These are phyloP conservation scores for Myripristis murdjan DNA, from an alignment of 2,797 vertebrate genomes.

Conservation along the genomic window DNA sequence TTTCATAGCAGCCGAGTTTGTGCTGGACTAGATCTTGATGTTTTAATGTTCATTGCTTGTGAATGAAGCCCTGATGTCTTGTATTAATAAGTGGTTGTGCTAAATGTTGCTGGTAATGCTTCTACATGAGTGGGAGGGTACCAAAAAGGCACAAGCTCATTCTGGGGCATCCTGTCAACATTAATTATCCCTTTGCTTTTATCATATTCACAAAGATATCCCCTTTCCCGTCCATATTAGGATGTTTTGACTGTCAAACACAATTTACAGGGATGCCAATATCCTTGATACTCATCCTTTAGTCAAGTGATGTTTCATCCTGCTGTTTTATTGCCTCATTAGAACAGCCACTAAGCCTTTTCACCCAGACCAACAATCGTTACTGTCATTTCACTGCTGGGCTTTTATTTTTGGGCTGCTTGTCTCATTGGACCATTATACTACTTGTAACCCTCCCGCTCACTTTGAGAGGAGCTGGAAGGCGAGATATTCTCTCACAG, in stretches of 20 bases:
- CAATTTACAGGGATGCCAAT: constrained; percentile 11
- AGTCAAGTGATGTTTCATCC: constrained; percentile 10
- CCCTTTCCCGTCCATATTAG: constrained; percentile 10
- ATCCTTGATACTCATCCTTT: not conserved
- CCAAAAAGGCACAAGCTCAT: constrained; percentile 71
- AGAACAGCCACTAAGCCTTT: constrained; percentile 8
- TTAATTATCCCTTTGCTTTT: constrained; percentile 38
- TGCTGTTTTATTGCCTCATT: constrained; percentile 38
- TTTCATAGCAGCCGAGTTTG: constrained; percentile 57
- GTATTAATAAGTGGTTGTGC: constrained; percentile 56
- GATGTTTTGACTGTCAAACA: constrained; percentile 30
- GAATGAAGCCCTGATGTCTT: constrained; percentile 28
- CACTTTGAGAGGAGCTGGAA: constrained; percentile 7
- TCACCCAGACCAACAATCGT: constrained; percentile 11
- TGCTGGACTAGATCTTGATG: constrained; percentile 42
- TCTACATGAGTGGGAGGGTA: constrained; percentile 49
- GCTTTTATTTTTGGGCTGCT: constrained; percentile 21
- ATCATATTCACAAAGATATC: not conserved
- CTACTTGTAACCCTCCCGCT: constrained; percentile 8
- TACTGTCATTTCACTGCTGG: constrained; percentile 15
- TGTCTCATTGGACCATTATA: constrained; percentile 7
- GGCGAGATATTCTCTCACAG: not conserved
- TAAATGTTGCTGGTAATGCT: constrained; percentile 58
- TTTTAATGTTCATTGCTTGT: constrained; percentile 56
- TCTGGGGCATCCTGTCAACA: constrained; percentile 59